phyloP scores from a whole-genome alignment of 2,888 invertebrate species.

The Thecocarcelia acutangulata region DNA sequence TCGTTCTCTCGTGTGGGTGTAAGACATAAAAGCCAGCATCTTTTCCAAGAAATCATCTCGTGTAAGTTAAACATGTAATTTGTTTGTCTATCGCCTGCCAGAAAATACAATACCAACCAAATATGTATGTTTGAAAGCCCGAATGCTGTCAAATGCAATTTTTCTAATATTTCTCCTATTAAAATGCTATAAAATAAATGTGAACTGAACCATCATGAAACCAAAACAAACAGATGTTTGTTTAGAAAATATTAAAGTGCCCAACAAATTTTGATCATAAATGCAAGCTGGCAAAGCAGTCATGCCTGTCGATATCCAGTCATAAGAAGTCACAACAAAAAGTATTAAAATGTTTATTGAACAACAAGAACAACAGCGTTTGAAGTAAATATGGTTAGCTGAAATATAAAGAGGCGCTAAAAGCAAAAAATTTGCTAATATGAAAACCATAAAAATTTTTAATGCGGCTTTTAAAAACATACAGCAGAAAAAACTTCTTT shows the following conservation, averaged over 20 bases:
- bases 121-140: slow-evolving; percentile 9
- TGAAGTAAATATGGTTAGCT: too few relatives aligned
- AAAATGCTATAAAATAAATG: slow-evolving; percentile 25
- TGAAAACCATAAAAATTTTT: too few relatives aligned
- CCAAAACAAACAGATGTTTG: slow-evolving; percentile 36
- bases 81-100: slow-evolving; percentile 11
- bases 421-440: too few relatives aligned
- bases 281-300: slow-evolving; percentile 19
- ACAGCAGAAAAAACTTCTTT: too few relatives aligned
- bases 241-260: slow-evolving; percentile 1
- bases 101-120: background rate
- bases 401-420: too few relatives aligned
- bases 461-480: too few relatives aligned
- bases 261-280: slow-evolving; percentile 1
- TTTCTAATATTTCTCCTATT: slow-evolving; percentile 30
- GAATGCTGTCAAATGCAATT: slow-evolving; percentile 40
- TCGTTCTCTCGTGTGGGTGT: slow-evolving; percentile 16
- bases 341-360: slow-evolving; percentile 10
- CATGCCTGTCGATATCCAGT: slow-evolving; percentile 23
- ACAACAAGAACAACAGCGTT: too few relatives aligned
- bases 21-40: background rate
- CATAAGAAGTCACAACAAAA: slow-evolving; percentile 24
- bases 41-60: slow-evolving; percentile 1
- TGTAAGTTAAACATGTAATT: slow-evolving; percentile 45
- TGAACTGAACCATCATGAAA: slow-evolving; percentile 15